A percentile compares a stretch with the other conserved stretches of the same genome.
These are phyloP conservation scores for Neodiprion virginianus DNA, from an alignment of 1,140 invertebrate species.

Conservation along the genomic window DNA sequence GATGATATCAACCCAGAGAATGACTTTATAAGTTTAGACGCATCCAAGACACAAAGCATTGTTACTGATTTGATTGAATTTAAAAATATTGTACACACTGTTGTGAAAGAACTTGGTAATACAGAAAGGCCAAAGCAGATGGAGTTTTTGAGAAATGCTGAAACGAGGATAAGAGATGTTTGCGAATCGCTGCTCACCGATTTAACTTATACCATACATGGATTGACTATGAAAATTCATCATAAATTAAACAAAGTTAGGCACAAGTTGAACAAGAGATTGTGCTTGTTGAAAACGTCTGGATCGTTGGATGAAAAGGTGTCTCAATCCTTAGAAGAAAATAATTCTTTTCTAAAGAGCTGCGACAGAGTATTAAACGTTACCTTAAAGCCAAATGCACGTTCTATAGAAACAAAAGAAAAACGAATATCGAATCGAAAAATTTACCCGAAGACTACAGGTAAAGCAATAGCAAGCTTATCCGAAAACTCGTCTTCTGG, in stretches of 20 bases:
- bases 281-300: slow-evolving; percentile 18
- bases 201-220: slow-evolving; percentile 14
- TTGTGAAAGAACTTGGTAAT: neutral
- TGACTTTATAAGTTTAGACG: neutral
- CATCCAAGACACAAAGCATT: neutral
- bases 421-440: neutral
- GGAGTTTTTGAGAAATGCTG: slow-evolving; percentile 18
- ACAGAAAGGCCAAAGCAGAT: neutral
- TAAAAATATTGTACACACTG: slow-evolving; percentile 4
- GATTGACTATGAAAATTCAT: slow-evolving; percentile 26
- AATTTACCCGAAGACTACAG: slow-evolving; percentile 16
- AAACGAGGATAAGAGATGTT: slow-evolving; percentile 19
- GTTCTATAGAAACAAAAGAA: neutral
- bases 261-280: slow-evolving; percentile 21
- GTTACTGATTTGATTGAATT: slow-evolving; percentile 11
- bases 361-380: slow-evolving; percentile 23
- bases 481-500: slow-evolving; percentile 16
- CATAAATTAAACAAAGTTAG: slow-evolving; percentile 23
- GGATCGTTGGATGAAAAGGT: slow-evolving; percentile 20
- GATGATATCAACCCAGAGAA: slow-evolving; percentile 1
- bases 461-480: slow-evolving; percentile 14
- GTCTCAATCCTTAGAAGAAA: slow-evolving; percentile 21
- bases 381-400: slow-evolving; percentile 5
- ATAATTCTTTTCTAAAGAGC: slow-evolving; percentile 21
- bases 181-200: slow-evolving; percentile 25